These are phyloP conservation scores for Bombyx huttoni DNA, from an alignment of 2,888 invertebrate genomes.

Conservation along the genomic window DNA sequence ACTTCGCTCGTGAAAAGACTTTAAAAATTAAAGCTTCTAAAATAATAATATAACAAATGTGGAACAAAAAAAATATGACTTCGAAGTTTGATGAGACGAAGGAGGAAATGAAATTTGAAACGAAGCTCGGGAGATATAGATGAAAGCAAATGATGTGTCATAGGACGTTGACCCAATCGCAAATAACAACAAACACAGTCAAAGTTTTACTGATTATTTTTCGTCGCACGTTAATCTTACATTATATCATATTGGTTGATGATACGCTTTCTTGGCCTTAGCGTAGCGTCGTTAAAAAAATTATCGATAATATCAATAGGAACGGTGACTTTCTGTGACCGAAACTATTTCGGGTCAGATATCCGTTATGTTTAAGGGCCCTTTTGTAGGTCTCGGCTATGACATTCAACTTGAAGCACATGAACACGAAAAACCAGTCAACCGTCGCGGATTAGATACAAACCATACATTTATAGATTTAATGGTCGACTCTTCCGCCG, in stretches of 20 bases:
- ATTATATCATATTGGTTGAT: not conserved
- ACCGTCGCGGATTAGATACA: not conserved
- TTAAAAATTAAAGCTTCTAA: not conserved
- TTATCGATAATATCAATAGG: not conserved
- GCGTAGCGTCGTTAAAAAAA: not conserved
- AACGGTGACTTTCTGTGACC: not conserved
- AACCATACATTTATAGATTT: not conserved
- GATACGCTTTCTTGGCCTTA: not conserved
- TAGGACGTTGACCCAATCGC: not conserved
- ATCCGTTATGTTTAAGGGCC: conserved; percentile 1
- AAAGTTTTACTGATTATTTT: not conserved
- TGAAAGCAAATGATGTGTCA: not conserved
- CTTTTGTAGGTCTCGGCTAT: conserved; percentile 2
- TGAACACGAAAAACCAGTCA: conserved; percentile 1
- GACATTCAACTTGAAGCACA: conserved; percentile 2
- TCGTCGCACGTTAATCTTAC: not conserved
- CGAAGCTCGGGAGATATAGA: not conserved
- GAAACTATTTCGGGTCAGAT: not conserved
- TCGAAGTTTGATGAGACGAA: not conserved
- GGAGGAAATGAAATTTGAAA: not conserved
- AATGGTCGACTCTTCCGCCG: conserved; percentile 1
- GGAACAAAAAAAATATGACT: not conserved
- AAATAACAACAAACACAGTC: not conserved
- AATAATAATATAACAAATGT: not conserved
- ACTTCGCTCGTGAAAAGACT: no score